Base-by-base conservation (phyloP, 2,888 invertebrate genomes). In the Dasysyrphus tricinctus region DNA sequence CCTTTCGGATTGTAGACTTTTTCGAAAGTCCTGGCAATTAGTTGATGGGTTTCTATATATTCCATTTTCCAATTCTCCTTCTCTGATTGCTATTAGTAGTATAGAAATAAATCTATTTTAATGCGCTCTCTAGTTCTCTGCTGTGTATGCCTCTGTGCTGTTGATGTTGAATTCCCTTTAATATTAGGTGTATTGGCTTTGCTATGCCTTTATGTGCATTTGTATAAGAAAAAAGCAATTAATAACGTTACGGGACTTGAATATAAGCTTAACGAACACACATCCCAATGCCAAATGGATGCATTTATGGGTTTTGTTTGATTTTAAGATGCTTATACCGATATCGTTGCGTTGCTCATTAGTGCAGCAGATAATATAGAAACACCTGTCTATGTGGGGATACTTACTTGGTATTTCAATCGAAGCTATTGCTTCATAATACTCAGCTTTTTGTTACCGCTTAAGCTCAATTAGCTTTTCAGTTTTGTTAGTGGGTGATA, bases 401-500 rank as follows among this genome's bases (percentile, higher is more conserved):
- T 73, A 73, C 67, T 73, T 73, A 73, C 42, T 67, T 44, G 57
- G n/a, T 51, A 24, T 24, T 51, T 49, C 49, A 49, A 49, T 49
- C 12, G 39, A 5, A 42, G 14, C 42, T 14, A 5, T 14, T 14
- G 42, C 14, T 9, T 8, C 9, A 39, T 4, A 4, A 24, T 47
- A 19, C 4, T 29, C 72, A 44, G 80, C 70, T 75, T 80, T 73
- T 80, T 80, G 76, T 80, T 80, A 42, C 42, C 69, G 77, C 67
- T 85, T 56, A 69, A 85, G 37, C 73, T 80, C 85, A 85, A 80
- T 85, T 77, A 80, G 67, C 67, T 73, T 69, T 80, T 84, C 59
- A 54, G 65, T 80, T 84, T 19, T 65, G 59, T 75, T 80, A 67
- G 78, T 44, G 16, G 57, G 69, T 74, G 77, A 80, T 85, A 73